Base-by-base conservation (phyloP, 92 coral and sea anemone species). In the Porites lobata region DNA sequence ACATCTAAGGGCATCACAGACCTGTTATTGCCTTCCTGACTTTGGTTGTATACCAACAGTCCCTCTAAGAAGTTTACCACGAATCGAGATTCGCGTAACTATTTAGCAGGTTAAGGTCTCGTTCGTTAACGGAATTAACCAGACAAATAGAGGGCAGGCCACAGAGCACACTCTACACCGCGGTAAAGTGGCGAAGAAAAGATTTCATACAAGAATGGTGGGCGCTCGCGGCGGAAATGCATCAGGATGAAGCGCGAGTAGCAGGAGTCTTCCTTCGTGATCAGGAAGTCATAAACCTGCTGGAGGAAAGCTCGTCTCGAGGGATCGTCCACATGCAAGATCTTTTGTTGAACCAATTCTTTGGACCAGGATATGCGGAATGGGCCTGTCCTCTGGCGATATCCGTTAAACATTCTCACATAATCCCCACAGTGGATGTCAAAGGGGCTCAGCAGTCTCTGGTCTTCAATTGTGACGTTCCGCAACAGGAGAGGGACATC, bases 391-490 rank as follows among this genome's bases (percentile, higher is more conserved):
- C 57, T 4, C 29, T 50, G 69, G 18, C 56, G 57, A 21, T 80
- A 52, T 2, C 91, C 91, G 47, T 72, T 75, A 6, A 52, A 62
- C 72, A 7, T 53, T 69, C 62, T 32, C 13, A 43, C 29, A 71
- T 87, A 80, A 1, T 72, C 76, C 1, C 89, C 77, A 19, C 65
- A 76, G 17, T 86, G 83, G 59, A 86, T 58, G 84, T 76, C 64
- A 4, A 81, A 80, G 1, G 87, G 91, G 24, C 75, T 20, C 1
- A 81, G 78, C 4, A 29, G 50, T 0, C 69, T 61, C 57, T 80
- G 4, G 7, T 80, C 85, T 6, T 6, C 50, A 0, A 5, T 22
- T 1, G 52, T 50, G 2, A 80, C 20, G 52, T 68, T 15, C 1
- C 65, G 65, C 1, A 80, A 47, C 0, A 20, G 9, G 64, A 80